Conservation (phyloP, 2,797 vertebrate genomes). For the Scyliorhinus canicula region DNA sequence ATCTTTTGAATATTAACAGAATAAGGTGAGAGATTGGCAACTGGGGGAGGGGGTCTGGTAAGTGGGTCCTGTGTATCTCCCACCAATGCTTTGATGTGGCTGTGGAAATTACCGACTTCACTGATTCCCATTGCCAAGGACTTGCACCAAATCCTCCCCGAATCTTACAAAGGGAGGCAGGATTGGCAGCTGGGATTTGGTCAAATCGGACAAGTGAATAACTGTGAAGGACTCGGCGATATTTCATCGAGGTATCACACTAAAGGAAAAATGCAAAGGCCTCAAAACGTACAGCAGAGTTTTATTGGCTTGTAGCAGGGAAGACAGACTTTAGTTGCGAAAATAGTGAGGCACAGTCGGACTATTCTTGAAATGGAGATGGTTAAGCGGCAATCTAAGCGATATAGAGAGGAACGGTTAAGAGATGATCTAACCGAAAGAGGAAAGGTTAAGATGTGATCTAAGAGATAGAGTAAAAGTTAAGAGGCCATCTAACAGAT, state of each 20-base stretch:
- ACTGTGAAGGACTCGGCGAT: not conserved
- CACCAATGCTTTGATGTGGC: not conserved
- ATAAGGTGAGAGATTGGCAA: not conserved
- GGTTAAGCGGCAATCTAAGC: not conserved
- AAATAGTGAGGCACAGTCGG: not conserved
- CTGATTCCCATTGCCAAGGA: not conserved
- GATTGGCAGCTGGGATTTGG: not conserved
- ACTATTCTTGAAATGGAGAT: too few relatives aligned
- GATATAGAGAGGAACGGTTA: too few relatives aligned
- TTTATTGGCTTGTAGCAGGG: not conserved
- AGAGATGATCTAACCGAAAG: too few relatives aligned
- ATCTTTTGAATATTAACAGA: not conserved
- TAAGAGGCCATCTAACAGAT: too few relatives aligned
- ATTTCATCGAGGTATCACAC: not conserved
- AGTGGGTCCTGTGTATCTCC: not conserved
- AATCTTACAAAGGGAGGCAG: not conserved
- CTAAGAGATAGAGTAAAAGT: too few relatives aligned
- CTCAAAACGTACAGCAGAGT: not conserved
- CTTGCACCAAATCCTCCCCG: too few relatives aligned
- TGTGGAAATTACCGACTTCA: not conserved
- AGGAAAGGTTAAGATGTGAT: not conserved
- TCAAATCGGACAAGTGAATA: not conserved
- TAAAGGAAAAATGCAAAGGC: not conserved
- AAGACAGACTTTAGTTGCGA: not conserved
- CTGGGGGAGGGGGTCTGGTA: not conserved